Evolutionary conservation across 2,113 vertebrate genomes (phyloP).

Genomic region (Amblyornis subalaris): DNA sequence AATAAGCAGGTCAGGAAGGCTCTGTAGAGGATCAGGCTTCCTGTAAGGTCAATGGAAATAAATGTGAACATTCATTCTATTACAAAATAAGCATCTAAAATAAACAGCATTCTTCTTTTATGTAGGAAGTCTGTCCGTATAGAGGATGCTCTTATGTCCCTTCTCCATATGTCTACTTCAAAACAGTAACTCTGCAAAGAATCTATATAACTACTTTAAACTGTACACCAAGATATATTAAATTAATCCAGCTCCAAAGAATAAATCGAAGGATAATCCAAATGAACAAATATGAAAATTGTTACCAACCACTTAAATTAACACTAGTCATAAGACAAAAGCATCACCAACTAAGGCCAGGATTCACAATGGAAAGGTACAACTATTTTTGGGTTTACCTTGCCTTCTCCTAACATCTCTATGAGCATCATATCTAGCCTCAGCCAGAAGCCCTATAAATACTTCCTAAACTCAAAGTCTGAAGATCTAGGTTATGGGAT

Average conservation of each 20-base stretch:
- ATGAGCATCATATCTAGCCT: fast-evolving
- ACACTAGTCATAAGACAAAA: not conserved
- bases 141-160: fast-evolving
- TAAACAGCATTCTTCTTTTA: not conserved
- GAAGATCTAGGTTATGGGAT: not conserved
- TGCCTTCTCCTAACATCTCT: not conserved
- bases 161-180: not conserved
- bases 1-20: not conserved
- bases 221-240: not conserved
- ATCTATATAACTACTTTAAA: not conserved
- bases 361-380: not conserved
- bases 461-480: not conserved
- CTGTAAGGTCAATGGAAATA: not conserved
- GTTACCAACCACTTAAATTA: not conserved
- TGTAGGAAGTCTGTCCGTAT: not conserved
- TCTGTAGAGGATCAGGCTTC: not conserved
- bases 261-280: not conserved
- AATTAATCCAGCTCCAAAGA: not conserved
- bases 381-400: not conserved
- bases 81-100: not conserved
- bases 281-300: not conserved
- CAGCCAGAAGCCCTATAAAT: not conserved
- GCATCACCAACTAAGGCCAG: not conserved
- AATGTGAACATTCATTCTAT: not conserved
- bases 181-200: not conserved